Conservation (phyloP, 2,888 invertebrate species). For the Eledona agricola region DNA sequence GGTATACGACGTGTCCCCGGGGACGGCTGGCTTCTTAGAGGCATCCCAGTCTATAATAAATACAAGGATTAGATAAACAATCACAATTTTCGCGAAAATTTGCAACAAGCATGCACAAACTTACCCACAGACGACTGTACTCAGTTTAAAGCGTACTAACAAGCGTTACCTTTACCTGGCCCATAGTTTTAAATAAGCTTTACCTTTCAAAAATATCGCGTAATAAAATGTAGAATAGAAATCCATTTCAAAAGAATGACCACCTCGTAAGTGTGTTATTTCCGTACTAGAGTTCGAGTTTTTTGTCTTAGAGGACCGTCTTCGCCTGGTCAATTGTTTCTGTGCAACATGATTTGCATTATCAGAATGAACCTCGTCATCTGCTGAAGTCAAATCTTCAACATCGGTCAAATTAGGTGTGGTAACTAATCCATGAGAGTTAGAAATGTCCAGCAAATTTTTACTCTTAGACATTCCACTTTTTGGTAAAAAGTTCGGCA, state of each 20-base stretch:
- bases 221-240: no score
- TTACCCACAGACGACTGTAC: no score
- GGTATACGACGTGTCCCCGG: constrained; percentile 43
- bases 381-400: constrained; percentile 61
- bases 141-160: no score
- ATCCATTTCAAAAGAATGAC: constrained; percentile 50
- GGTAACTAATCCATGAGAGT: background rate
- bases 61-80: no score
- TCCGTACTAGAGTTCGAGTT: no score
- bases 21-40: constrained; percentile 49
- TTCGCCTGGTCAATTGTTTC: no score
- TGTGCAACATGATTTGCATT: constrained; percentile 55
- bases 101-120: constrained; percentile 14
- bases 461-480: constrained; percentile 3
- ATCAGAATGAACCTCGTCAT: constrained; percentile 58
- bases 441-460: constrained; percentile 4
- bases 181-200: constrained; percentile 9
- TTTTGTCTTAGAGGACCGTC: no score
- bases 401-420: constrained; percentile 52
- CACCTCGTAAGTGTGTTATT: constrained; percentile 65
- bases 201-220: background rate
- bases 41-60: constrained; percentile 60
- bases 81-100: no score
- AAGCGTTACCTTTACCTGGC: no score
- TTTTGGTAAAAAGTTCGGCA: no score